phyloP scores from a whole-genome alignment of 2,888 invertebrate genomes.

The Lithophane ornitopus region DNA sequence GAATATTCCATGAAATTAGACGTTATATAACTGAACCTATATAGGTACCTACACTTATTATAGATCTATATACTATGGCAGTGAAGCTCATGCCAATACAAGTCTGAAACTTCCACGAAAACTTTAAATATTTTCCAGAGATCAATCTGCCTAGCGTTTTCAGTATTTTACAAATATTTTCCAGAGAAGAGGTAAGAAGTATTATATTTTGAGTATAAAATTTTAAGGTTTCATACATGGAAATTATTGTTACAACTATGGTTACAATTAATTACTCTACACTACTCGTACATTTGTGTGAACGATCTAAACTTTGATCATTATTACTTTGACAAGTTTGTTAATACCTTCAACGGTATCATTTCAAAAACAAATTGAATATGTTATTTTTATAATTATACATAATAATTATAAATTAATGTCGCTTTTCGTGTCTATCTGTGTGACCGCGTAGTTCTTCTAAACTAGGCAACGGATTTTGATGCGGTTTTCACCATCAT shows the following conservation, averaged over 20 bases:
- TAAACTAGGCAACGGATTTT: too few relatives aligned
- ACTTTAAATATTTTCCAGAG: background rate
- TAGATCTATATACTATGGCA: background rate
- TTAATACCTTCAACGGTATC: background rate
- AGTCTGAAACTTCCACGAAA: background rate
- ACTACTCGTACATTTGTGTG: background rate
- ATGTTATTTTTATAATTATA: background rate
- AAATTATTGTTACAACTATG: background rate
- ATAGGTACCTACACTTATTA: background rate
- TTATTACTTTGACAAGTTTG: background rate
- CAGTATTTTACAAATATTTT: background rate
- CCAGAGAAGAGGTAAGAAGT: background rate
- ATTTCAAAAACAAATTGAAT: background rate
- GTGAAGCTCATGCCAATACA: background rate
- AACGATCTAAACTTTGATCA: background rate
- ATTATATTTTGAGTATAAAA: background rate
- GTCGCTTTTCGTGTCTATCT: too few relatives aligned
- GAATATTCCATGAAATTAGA: background rate
- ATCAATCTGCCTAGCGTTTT: too few relatives aligned
- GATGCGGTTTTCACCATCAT: too few relatives aligned
- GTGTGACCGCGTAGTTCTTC: too few relatives aligned
- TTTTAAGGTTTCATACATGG: background rate
- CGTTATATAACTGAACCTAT: background rate
- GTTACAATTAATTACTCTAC: too few relatives aligned
- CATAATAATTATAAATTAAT: too few relatives aligned